Percentiles rank a stretch among this genome's conserved stretches.
Evolutionary conservation across 2,888 invertebrate genomes (phyloP).

Genomic region (Ernsta delagoae): DNA sequence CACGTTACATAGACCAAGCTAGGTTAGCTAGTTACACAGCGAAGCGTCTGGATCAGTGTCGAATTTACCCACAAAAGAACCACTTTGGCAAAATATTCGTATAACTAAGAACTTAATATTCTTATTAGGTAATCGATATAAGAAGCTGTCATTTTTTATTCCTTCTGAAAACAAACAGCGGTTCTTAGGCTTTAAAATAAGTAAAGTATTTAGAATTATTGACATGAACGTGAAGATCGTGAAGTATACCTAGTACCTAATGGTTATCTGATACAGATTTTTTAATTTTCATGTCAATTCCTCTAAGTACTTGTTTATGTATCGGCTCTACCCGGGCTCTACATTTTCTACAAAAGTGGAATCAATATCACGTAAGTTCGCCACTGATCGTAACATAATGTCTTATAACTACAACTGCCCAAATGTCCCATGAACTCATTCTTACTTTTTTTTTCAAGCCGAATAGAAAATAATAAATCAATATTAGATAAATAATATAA

Average conservation of each 20-base stretch:
- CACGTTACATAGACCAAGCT: conserved; percentile 69
- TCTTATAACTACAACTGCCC: conserved; percentile 36
- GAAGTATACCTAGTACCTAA: too few species aligned
- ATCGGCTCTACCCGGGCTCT: background rate
- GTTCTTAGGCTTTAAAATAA: too few species aligned
- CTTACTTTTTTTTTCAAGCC: conserved; percentile 30
- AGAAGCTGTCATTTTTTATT: too few species aligned
- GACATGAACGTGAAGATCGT: too few species aligned
- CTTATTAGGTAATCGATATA: background rate
- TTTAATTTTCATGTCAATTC: too few species aligned
- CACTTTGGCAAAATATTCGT: background rate
- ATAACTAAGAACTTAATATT: too few species aligned
- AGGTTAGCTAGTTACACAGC: conserved; percentile 53
- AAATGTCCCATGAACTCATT: conserved; percentile 33
- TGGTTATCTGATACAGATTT: too few species aligned
- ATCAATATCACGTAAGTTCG: conserved; percentile 22
- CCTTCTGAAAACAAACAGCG: too few species aligned
- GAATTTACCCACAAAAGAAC: conserved; percentile 19
- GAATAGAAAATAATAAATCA: conserved; percentile 22
- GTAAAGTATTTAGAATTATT: too few species aligned
- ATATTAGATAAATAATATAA: conserved; percentile 2
- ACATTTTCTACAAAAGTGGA: background rate
- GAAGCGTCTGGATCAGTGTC: conserved; percentile 21
- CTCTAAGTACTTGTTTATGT: too few species aligned
- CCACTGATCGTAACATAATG: conserved; percentile 23